Evolutionary conservation across 2,888 invertebrate species (phyloP).

Genomic region (Drosophila trichaetosa): DNA sequence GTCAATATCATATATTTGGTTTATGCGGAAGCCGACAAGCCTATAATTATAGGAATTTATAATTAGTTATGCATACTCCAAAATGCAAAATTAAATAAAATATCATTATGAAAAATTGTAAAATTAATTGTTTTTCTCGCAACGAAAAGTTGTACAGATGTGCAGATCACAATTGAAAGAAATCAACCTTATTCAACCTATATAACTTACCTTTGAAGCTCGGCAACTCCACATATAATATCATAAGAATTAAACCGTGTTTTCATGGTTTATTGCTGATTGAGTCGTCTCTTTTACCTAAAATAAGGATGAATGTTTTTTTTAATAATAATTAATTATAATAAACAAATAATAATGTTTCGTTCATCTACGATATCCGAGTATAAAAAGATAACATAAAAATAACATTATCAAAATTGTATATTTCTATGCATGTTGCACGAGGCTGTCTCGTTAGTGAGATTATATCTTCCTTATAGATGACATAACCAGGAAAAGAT

Average conservation of each 20-base stretch:
- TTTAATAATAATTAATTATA: background rate
- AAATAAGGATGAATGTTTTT: background rate
- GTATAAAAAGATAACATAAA: background rate
- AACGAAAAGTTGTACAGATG: background rate
- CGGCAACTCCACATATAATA: slow-evolving; percentile 94
- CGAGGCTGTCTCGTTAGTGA: background rate
- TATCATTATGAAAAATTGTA: too few relatives aligned
- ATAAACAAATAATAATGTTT: background rate
- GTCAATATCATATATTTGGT: slow-evolving; percentile 99
- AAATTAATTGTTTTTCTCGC: background rate
- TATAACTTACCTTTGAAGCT: slow-evolving; percentile 91
- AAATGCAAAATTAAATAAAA: too few relatives aligned
- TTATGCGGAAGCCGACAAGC: slow-evolving; percentile 95
- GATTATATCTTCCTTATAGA: background rate
- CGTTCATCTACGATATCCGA: background rate
- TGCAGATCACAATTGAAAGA: background rate
- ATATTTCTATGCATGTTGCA: background rate
- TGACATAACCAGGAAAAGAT: too few relatives aligned
- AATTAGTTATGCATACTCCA: background rate
- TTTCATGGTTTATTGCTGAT: slow-evolving; percentile 90
- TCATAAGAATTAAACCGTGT: slow-evolving; percentile 96
- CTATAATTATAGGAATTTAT: slow-evolving; percentile 85
- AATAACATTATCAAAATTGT: background rate
- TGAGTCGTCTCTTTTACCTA: slow-evolving; percentile 62
- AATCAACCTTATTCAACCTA: background rate